phyloP scores from a whole-genome alignment of 2,888 invertebrate genomes.

The Isotomurus palustris region DNA sequence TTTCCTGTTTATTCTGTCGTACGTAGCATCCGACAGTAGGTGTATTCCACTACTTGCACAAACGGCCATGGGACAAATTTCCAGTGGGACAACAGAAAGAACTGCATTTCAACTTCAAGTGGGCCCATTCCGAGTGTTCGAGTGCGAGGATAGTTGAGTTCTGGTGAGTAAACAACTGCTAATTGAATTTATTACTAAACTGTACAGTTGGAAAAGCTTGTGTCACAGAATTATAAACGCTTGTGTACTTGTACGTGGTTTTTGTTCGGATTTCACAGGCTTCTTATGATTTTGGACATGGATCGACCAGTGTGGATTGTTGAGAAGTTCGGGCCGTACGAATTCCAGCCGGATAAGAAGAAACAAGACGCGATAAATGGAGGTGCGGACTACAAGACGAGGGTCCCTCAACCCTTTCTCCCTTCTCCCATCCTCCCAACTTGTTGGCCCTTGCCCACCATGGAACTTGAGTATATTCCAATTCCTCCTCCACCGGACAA shows the following conservation, averaged over 20 bases:
- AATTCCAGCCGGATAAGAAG: conserved; percentile 3
- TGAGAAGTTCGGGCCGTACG: conserved; percentile 27
- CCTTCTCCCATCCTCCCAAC: neutral
- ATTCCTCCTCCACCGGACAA: no score
- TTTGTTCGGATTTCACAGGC: conserved; percentile 10
- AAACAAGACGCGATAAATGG: no score
- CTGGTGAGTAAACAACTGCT: conserved; percentile 19
- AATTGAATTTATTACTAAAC: no score
- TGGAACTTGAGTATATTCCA: no score
- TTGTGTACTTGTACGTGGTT: no score
- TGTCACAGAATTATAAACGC: neutral
- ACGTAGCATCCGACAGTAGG: conserved; percentile 25
- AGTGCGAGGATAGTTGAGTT: conserved; percentile 18
- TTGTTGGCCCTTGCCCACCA: neutral
- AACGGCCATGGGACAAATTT: neutral
- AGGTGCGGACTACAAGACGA: neutral
- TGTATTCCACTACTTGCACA: conserved; percentile 16
- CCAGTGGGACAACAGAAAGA: conserved; percentile 9
- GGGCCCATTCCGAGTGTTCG: conserved; percentile 13
- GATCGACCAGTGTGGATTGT: conserved; percentile 17
- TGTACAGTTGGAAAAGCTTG: no score
- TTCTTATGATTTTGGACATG: conserved; percentile 21
- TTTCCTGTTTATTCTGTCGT: neutral
- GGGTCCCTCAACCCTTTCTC: neutral
- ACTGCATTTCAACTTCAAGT: conserved; percentile 27